A percentile compares a stretch with the other conserved stretches of the same genome.
Conservation (phyloP, 2,797 vertebrate species). For the Muraenolepis orangiensis region DNA sequence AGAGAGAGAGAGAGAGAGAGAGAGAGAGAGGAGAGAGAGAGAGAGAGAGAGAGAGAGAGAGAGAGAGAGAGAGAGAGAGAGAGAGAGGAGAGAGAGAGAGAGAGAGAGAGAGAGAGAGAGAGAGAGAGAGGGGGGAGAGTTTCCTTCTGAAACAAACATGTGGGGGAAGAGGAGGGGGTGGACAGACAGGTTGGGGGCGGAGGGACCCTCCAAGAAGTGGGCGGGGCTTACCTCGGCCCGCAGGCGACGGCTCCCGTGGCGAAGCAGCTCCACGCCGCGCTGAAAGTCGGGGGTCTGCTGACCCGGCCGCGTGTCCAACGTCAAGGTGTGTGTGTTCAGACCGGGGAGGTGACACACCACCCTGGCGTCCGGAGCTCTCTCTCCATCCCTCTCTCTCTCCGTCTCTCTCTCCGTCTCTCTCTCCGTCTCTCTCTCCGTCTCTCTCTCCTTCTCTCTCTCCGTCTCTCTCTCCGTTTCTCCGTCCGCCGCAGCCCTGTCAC, state of each 20-base stretch:
- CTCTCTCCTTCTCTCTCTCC: not conserved
- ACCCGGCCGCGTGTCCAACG: conserved; percentile 64
- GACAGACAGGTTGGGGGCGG: conserved; percentile 22
- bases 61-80: not conserved
- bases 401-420: not conserved
- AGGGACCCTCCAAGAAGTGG: too few species aligned
- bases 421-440: not conserved
- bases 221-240: conserved; percentile 62
- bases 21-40: too few species aligned
- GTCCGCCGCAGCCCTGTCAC: not conserved
- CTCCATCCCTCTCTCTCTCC: conserved; percentile 63
- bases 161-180: not conserved
- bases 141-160: not conserved
- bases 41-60: too few species aligned
- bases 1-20: not conserved
- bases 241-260: conserved; percentile 69
- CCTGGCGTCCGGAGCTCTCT: conserved; percentile 64
- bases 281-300: conserved; percentile 63
- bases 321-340: conserved; percentile 84
- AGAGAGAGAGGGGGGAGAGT: not conserved
- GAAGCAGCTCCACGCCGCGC: conserved; percentile 71
- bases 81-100: not conserved
- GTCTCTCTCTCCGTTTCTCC: not conserved
- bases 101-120: not conserved
- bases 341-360: conserved; percentile 78